phyloP scores from a whole-genome alignment of 2,888 invertebrate genomes.

The Odontothrips loti region DNA sequence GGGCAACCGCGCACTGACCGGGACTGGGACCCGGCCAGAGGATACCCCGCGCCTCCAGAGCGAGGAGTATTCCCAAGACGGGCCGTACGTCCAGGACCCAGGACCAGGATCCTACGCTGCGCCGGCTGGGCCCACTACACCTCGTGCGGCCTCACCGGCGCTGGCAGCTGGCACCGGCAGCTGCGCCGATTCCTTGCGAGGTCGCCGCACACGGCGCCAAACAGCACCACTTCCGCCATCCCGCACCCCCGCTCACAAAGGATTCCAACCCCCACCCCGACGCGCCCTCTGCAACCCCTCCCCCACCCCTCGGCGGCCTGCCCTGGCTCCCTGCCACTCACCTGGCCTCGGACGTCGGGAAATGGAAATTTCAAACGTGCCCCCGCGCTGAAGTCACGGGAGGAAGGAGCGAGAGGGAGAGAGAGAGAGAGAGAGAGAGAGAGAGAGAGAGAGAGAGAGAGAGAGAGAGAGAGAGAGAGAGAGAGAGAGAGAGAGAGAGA shows the following conservation, averaged over 20 bases:
- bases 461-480: slow-evolving; percentile 21
- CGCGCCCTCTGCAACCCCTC: neutral
- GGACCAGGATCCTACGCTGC: too few relatives aligned
- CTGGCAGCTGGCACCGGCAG: too few relatives aligned
- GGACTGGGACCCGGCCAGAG: too few relatives aligned
- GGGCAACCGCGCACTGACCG: neutral
- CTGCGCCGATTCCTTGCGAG: too few relatives aligned
- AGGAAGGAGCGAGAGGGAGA: slow-evolving; percentile 29
- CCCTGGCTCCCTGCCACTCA: neutral
- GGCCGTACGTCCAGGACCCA: too few relatives aligned
- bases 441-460: slow-evolving; percentile 29
- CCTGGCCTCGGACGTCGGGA: neutral
- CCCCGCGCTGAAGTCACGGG: neutral
- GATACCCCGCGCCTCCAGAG: too few relatives aligned
- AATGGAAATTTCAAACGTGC: slow-evolving; percentile 1
- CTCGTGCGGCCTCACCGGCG: neutral
- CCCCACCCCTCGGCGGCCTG: neutral
- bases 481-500: slow-evolving; percentile 22
- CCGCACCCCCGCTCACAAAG: neutral
- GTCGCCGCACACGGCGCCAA: neutral
- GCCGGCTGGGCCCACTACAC: too few relatives aligned
- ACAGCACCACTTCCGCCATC: neutral
- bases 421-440: slow-evolving; percentile 33
- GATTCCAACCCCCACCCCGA: neutral
- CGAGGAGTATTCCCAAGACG: too few relatives aligned